Percentiles rank a stretch among this genome's conserved stretches.
These are phyloP conservation scores for Timema cristinae DNA, from an alignment of 2,888 invertebrate genomes.

Conservation along the genomic window DNA sequence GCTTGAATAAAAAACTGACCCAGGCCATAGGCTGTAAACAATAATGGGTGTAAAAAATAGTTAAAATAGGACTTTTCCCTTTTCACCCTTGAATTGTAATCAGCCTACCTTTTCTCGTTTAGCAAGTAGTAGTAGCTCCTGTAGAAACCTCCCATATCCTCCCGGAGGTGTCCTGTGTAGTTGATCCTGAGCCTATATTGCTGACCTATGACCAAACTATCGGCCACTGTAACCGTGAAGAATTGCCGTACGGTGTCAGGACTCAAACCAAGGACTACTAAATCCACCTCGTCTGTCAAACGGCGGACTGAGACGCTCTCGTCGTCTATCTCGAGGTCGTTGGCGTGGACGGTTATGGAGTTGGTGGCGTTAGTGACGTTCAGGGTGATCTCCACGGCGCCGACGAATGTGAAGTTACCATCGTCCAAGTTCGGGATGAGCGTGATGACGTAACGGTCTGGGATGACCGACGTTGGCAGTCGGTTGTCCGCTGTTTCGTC, in stretches of 20 bases:
- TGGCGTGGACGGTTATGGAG: constrained; percentile 23
- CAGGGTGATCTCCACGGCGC: constrained; percentile 39
- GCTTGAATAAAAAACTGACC: too few relatives aligned
- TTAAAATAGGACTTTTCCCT: too few relatives aligned
- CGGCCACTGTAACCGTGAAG: constrained; percentile 53
- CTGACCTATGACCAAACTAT: background rate
- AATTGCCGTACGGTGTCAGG: constrained; percentile 44
- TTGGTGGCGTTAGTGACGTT: constrained; percentile 57
- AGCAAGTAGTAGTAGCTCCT: constrained; percentile 30
- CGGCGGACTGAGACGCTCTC: background rate
- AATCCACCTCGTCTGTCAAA: background rate
- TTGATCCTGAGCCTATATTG: constrained; percentile 23
- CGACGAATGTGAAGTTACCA: constrained; percentile 9
- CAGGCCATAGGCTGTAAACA: too few relatives aligned
- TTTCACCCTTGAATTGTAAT: too few relatives aligned
- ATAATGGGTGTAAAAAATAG: too few relatives aligned
- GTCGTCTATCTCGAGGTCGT: constrained; percentile 19
- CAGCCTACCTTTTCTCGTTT: background rate
- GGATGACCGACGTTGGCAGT: constrained; percentile 14
- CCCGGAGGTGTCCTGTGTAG: constrained; percentile 29
- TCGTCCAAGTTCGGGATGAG: constrained; percentile 13
- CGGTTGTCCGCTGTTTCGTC: background rate
- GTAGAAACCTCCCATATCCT: constrained; percentile 33
- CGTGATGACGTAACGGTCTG: constrained; percentile 14
- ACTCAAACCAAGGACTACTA: background rate